Conservation (phyloP, 2,888 invertebrate genomes). For the Slavum lentiscoides region DNA sequence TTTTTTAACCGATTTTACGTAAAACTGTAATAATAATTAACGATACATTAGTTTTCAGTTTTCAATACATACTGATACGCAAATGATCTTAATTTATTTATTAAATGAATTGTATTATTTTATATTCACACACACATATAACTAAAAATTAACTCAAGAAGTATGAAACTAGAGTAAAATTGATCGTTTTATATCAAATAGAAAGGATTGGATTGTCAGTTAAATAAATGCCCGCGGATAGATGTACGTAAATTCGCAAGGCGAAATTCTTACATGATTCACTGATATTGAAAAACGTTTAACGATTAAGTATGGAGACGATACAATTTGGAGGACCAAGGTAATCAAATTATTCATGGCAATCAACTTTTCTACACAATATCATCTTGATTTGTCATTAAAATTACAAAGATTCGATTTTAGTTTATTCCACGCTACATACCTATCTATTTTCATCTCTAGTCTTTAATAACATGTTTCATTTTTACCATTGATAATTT, state of each 20-base stretch:
- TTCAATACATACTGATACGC: too few relatives aligned
- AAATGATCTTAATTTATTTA: too few relatives aligned
- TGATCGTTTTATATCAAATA: background rate
- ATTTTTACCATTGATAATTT: too few relatives aligned
- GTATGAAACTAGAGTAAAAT: background rate
- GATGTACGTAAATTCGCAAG: background rate
- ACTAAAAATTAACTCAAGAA: too few relatives aligned
- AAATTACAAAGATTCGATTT: background rate
- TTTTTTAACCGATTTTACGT: too few relatives aligned
- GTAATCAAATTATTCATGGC: constrained; percentile 11
- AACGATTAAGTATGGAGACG: background rate
- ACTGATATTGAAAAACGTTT: background rate
- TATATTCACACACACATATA: too few relatives aligned
- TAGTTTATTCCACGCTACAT: background rate
- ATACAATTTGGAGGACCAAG: constrained; percentile 13
- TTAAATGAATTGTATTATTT: too few relatives aligned
- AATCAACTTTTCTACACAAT: background rate
- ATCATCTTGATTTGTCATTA: constrained; percentile 1
- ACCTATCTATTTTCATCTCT: too few relatives aligned
- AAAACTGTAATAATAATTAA: too few relatives aligned
- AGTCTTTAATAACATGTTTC: too few relatives aligned
- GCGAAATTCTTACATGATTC: background rate
- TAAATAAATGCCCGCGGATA: background rate
- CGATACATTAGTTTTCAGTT: too few relatives aligned
- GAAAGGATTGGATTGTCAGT: background rate